Conservation (phyloP, 37 sponge, comb jelly and placozoan species). For the Spongia lamella region DNA sequence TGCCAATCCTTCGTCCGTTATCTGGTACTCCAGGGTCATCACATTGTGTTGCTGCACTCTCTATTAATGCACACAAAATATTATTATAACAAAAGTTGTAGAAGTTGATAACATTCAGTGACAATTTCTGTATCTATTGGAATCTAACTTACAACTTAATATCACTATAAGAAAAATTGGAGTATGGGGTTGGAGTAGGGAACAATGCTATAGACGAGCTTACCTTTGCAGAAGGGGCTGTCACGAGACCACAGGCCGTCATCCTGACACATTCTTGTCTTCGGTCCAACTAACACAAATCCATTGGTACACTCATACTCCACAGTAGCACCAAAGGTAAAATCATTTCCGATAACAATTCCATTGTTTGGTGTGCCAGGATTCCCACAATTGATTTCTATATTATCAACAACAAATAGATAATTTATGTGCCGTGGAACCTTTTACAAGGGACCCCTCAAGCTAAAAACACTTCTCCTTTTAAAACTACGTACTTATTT, state of each 20-base stretch:
- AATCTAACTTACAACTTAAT: too few species aligned
- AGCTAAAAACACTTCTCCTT: too few species aligned
- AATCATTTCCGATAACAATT: constrained; percentile 8
- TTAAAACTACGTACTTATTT: too few species aligned
- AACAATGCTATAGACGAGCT: too few species aligned
- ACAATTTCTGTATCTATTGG: background rate
- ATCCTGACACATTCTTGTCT: constrained; percentile 37
- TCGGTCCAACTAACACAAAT: constrained; percentile 23
- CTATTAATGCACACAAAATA: background rate
- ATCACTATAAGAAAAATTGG: too few species aligned
- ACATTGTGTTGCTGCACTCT: constrained; percentile 19
- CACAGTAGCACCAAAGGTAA: constrained; percentile 36
- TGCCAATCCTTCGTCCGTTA: constrained; percentile 43
- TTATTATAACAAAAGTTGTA: background rate
- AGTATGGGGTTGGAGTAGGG: too few species aligned
- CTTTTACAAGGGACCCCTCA: too few species aligned
- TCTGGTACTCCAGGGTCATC: constrained; percentile 53
- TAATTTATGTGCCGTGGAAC: too few species aligned
- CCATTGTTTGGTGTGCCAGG: constrained; percentile 22
- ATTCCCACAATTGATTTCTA: constrained; percentile 57
- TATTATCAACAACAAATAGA: too few species aligned
- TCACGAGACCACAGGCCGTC: constrained; percentile 47
- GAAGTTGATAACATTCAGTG: background rate
- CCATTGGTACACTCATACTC: constrained; percentile 57
- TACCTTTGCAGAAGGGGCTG: constrained; percentile 47